Conservation (phyloP, 2,113 vertebrate genomes). For the Recurvirostra avosetta region DNA sequence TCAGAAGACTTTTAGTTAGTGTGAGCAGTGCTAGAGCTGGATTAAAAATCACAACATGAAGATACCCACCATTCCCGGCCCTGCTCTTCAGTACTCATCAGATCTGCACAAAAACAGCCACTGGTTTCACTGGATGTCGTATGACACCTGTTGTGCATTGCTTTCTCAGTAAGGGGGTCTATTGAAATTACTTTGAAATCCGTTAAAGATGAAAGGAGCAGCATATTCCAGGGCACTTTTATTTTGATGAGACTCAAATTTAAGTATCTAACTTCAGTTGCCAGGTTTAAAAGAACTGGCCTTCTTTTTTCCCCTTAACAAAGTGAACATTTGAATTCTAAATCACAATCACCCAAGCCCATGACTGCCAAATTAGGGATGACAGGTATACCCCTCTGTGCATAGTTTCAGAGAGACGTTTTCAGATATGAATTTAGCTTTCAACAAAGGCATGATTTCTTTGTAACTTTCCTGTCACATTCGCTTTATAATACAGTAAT, state of each 20-base stretch:
- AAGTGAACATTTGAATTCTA: conserved; percentile 7
- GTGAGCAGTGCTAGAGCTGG: background rate
- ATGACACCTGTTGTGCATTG: background rate
- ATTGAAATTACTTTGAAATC: background rate
- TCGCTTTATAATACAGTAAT: background rate
- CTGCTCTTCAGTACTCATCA: background rate
- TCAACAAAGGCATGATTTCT: conserved; percentile 6
- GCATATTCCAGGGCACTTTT: background rate
- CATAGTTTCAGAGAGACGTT: background rate
- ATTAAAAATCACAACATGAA: background rate
- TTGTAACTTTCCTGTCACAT: background rate
- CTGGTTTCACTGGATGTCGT: background rate
- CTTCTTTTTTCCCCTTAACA: background rate
- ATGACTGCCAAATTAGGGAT: background rate
- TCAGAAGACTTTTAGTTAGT: background rate
- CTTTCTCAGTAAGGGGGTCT: background rate
- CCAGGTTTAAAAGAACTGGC: background rate
- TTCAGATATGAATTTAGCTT: conserved; percentile 6
- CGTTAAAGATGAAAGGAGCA: background rate
- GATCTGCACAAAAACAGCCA: background rate
- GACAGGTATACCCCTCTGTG: background rate
- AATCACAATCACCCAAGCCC: background rate
- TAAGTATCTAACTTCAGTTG: background rate
- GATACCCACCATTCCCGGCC: background rate
- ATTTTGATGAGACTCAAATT: background rate